These are phyloP conservation scores for Chymomyza procnemis DNA, from an alignment of 2,888 invertebrate species.

Conservation along the genomic window DNA sequence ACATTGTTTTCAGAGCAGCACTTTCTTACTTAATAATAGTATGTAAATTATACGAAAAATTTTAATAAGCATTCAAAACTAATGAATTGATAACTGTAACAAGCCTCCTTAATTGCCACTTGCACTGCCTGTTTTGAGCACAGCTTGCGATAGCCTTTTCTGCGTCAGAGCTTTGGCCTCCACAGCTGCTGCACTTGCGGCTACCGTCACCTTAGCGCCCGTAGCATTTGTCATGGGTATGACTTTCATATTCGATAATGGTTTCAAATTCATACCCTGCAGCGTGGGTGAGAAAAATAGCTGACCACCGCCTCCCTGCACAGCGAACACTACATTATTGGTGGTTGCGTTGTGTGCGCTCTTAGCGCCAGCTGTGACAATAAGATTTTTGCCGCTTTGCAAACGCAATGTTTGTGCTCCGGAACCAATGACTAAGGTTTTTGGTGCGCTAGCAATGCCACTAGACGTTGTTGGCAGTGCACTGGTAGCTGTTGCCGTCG, in stretches of 20 bases:
- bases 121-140: slow-evolving; percentile 50
- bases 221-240: slow-evolving; percentile 73
- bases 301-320: slow-evolving; percentile 81
- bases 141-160: slow-evolving; percentile 50
- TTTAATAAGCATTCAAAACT: neutral
- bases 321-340: slow-evolving; percentile 80
- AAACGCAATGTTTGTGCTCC: slow-evolving; percentile 74
- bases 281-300: slow-evolving; percentile 81
- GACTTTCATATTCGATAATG: slow-evolving; percentile 82
- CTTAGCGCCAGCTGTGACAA: slow-evolving; percentile 31
- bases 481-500: slow-evolving; percentile 47
- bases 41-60: neutral
- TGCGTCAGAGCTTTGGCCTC: slow-evolving; percentile 45
- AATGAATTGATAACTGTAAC: neutral
- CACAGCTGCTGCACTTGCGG: slow-evolving; percentile 19
- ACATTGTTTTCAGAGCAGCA: no score
- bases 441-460: slow-evolving; percentile 52
- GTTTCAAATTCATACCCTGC: slow-evolving; percentile 83
- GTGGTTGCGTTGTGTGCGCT: slow-evolving; percentile 15
- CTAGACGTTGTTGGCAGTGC: slow-evolving; percentile 36
- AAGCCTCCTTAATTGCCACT: slow-evolving; percentile 29
- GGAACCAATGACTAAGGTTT: slow-evolving; percentile 73
- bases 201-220: slow-evolving; percentile 34
- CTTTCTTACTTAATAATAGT: neutral
- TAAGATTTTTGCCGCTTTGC: slow-evolving; percentile 61